These are phyloP conservation scores for Hippopotamyrus pictus DNA, from an alignment of 2,797 vertebrate genomes.

Conservation along the genomic window DNA sequence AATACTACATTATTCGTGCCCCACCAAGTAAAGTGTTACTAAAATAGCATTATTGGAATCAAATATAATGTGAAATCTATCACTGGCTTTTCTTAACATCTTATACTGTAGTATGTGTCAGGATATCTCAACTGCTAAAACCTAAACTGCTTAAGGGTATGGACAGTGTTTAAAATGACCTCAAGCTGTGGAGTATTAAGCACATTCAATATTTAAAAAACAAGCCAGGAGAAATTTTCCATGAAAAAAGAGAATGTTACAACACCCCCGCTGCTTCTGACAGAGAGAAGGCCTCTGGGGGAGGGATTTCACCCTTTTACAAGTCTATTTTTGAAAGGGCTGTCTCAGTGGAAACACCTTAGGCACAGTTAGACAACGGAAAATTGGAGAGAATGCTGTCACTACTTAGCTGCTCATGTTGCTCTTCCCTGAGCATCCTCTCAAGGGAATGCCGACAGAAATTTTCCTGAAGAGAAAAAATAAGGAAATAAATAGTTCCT, in stretches of 20 bases:
- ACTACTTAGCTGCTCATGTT: neutral
- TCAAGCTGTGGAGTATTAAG: neutral
- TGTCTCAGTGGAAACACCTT: constrained; percentile 5
- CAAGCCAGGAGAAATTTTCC: neutral
- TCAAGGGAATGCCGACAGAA: neutral
- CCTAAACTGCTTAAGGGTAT: neutral
- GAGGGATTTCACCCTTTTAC: neutral
- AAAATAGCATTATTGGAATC: neutral
- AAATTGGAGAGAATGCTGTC: neutral
- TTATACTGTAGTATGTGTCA: neutral
- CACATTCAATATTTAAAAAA: neutral
- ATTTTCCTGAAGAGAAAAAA: neutral
- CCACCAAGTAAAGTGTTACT: neutral
- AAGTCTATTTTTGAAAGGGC: neutral
- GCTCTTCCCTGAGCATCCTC: neutral
- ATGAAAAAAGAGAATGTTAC: neutral
- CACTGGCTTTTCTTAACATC: neutral
- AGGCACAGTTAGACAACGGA: neutral
- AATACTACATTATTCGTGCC: neutral
- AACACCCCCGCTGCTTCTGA: neutral
- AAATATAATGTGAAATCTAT: neutral
- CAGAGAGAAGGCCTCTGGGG: neutral
- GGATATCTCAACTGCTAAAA: neutral
- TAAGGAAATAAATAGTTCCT: neutral
- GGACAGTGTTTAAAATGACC: neutral